Evolutionary conservation across 2,113 vertebrate genomes (phyloP).

Genomic region (Pterocles burchelli): DNA sequence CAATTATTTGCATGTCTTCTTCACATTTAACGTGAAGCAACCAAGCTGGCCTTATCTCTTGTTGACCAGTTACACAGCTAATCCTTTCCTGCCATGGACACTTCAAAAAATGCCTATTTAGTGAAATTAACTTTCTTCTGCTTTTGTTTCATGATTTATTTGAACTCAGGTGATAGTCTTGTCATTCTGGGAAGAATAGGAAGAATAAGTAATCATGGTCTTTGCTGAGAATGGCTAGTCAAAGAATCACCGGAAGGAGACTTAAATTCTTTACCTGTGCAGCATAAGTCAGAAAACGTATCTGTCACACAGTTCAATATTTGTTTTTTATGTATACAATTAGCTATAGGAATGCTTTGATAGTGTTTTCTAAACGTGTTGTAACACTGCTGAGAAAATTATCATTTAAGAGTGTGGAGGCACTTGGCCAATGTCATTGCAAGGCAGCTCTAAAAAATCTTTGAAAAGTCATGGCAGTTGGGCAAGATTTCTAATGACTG

Average conservation of each 20-base stretch:
- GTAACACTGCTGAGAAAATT: neutral
- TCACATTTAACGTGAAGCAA: neutral
- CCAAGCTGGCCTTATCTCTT: neutral
- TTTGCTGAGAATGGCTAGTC: neutral
- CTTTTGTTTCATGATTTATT: neutral
- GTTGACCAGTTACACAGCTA: neutral
- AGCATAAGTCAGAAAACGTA: neutral
- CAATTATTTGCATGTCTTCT: neutral
- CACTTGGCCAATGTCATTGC: neutral
- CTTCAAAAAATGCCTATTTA: neutral
- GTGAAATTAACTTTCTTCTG: neutral
- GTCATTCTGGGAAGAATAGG: neutral
- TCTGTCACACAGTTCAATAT: neutral
- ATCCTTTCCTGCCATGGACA: neutral
- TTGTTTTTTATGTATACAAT: neutral
- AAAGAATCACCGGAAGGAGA: neutral
- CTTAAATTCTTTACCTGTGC: neutral
- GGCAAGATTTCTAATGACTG: neutral
- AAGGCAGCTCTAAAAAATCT: neutral
- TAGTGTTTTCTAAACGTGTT: neutral
- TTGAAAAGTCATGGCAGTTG: neutral
- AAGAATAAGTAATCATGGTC: neutral
- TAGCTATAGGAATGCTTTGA: neutral
- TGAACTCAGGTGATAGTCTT: neutral
- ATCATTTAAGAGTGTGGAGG: neutral